Evolutionary conservation across 2,797 vertebrate species (phyloP).

Genomic region (Catostomus latipinnis): DNA sequence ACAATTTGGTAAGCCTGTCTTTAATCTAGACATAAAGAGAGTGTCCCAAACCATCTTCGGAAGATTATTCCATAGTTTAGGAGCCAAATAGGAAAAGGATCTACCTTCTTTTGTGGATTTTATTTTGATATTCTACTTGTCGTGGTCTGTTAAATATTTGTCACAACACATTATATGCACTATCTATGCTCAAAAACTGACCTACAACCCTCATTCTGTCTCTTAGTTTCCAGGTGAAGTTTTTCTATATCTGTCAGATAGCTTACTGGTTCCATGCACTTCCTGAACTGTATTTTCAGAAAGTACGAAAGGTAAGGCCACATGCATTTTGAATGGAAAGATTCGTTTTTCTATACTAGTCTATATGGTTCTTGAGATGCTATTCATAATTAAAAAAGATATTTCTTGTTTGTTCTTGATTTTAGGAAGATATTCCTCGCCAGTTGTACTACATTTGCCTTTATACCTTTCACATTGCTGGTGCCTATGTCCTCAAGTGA

Average conservation of each 20-base stretch:
- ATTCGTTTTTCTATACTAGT: neutral
- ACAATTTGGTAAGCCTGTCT: too few relatives aligned
- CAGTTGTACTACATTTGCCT: slow-evolving; percentile 88
- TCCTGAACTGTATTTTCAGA: slow-evolving; percentile 87
- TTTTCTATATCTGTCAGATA: slow-evolving; percentile 91
- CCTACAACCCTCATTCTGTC: slow-evolving; percentile 41
- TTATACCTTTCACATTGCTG: slow-evolving; percentile 85
- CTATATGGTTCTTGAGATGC: neutral
- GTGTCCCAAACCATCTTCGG: too few relatives aligned
- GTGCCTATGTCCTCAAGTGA: slow-evolving; percentile 88
- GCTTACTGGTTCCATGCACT: slow-evolving; percentile 87
- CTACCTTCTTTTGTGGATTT: too few relatives aligned
- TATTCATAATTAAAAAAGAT: neutral
- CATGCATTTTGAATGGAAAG: neutral
- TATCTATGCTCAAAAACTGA: neutral
- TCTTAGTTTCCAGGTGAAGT: slow-evolving; percentile 87
- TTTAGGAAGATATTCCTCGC: slow-evolving; percentile 86
- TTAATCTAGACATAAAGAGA: too few relatives aligned
- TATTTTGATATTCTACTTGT: neutral
- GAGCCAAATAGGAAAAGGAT: too few relatives aligned
- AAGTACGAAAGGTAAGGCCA: slow-evolving; percentile 82
- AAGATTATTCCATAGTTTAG: too few relatives aligned
- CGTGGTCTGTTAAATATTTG: neutral
- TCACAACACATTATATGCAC: neutral
- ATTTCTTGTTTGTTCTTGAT: slow-evolving; percentile 42